These are phyloP conservation scores for Dysidea cf. avara DNA, from an alignment of 37 sponge, comb jelly and placozoan genomes.

Conservation along the genomic window DNA sequence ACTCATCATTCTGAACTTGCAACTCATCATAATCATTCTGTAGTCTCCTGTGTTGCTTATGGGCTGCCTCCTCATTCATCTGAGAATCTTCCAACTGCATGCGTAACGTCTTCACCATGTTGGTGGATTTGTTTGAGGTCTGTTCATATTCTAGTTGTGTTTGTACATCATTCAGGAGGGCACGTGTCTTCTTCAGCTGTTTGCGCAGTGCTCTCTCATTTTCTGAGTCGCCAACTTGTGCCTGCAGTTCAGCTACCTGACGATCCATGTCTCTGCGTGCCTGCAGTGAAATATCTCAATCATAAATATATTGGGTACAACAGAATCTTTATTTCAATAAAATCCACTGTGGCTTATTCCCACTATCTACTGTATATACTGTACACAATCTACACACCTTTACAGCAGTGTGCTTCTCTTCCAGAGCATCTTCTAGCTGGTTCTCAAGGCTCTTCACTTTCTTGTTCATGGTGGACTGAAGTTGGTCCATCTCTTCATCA, in stretches of 20 bases:
- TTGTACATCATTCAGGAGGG: conserved; percentile 21
- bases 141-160: conserved; percentile 60
- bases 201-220: conserved; percentile 79
- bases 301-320: neutral
- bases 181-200: conserved; percentile 53
- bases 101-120: conserved; percentile 36
- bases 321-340: neutral
- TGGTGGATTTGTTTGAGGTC: conserved; percentile 38
- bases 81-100: conserved; percentile 17
- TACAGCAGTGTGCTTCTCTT: conserved; percentile 77
- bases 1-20: conserved; percentile 57
- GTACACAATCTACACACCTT: conserved; percentile 57
- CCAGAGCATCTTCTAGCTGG: conserved; percentile 91
- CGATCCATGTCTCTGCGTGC: conserved; percentile 66
- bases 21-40: conserved; percentile 65
- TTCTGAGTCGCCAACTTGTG: conserved; percentile 62
- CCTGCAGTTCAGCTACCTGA: conserved; percentile 66
- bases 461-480: conserved; percentile 72
- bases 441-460: conserved; percentile 75
- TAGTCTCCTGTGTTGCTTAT: conserved; percentile 54
- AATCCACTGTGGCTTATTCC: neutral
- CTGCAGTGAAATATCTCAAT: conserved; percentile 26
- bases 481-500: conserved; percentile 89
- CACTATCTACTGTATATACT: no score
- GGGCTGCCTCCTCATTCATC: neutral